Evolutionary conservation across 2,888 invertebrate genomes (phyloP).

Genomic region (Drosophila acutilabella): DNA sequence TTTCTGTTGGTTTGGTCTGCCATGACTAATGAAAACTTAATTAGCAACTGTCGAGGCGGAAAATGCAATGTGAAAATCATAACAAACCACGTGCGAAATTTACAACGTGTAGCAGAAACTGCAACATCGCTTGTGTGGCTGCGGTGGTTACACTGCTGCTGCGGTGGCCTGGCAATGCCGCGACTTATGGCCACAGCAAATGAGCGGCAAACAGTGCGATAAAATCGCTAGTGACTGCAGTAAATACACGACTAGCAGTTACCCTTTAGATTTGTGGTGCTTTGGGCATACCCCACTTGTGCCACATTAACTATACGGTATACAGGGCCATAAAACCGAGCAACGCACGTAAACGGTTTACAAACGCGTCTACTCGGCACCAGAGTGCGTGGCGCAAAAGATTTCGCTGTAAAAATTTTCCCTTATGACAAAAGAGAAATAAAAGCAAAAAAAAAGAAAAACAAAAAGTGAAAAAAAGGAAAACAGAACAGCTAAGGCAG

Average conservation of each 20-base stretch:
- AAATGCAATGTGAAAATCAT: conserved; percentile 12
- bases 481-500: not conserved
- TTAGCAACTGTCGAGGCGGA: conserved; percentile 40
- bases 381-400: conserved; percentile 27
- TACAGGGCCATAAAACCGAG: conserved; percentile 18
- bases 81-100: conserved; percentile 57
- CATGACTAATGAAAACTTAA: conserved; percentile 71
- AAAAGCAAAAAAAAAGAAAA: conserved; percentile 8
- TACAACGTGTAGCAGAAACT: conserved; percentile 27
- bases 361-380: not conserved
- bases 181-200: conserved; percentile 53
- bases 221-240: conserved; percentile 2
- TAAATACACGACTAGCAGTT: not conserved
- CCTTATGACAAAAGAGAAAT: conserved; percentile 64
- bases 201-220: conserved; percentile 30
- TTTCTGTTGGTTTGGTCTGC: conserved; percentile 13
- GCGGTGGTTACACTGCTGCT: conserved; percentile 8
- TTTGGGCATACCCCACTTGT: not conserved
- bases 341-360: conserved; percentile 20
- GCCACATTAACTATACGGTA: not conserved
- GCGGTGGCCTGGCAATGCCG: conserved; percentile 22
- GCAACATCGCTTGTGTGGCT: conserved; percentile 32
- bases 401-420: conserved; percentile 60
- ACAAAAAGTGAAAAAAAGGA: conserved; percentile 2
- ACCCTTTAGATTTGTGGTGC: not conserved